Base-by-base conservation (phyloP, 2,113 vertebrate genomes). In the Paradoxurus hermaphroditus region DNA sequence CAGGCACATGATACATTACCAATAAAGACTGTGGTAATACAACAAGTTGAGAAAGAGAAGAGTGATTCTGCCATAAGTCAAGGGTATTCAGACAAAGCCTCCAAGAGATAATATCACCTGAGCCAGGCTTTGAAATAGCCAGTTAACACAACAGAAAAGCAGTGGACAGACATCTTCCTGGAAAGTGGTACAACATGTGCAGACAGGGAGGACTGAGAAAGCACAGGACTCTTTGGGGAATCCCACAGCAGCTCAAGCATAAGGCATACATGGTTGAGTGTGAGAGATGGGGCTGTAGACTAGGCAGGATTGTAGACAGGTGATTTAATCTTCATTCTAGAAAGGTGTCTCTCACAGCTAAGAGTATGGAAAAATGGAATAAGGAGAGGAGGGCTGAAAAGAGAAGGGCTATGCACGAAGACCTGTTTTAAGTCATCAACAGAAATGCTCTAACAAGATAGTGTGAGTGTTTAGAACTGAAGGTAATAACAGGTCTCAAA, bases 391-490 rank as follows among this genome's bases (percentile, higher is more conserved):
- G 7, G 15, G n/a, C 12, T 86, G 72, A 46, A 62, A 78, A 75
- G 23, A 73, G 5, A 25, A 72, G 59, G 23, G 10, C 15, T 4
- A 19, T 34, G 11, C 39, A n/a, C 0, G 0, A 1, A 84, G 39
- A 59, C 39, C 9, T 65, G 49, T 18, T 16, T 13, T 25, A 41
- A 93, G 11, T 29, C 34, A 46, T 46, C 9, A 67, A 7, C 16
- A 72, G 29, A 62, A 83, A 49, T 6, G 1, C 14, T 34, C 21
- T 46, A 9, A 6, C 1, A 77, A 16, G 16, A 5, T 5, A 34
- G 18, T 0, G 11, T 7, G 11, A 31, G 2, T 65, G 34, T 25
- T 39, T 4, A 53, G 9, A 31, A 15, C 41, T 41, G 10, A 2
- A 3, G 4, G 31, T 16, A n/a, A 9, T 5, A 46, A 46, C 3